Conservation (phyloP, 2,113 vertebrate genomes). For the Tragelaphus strepsiceros region DNA sequence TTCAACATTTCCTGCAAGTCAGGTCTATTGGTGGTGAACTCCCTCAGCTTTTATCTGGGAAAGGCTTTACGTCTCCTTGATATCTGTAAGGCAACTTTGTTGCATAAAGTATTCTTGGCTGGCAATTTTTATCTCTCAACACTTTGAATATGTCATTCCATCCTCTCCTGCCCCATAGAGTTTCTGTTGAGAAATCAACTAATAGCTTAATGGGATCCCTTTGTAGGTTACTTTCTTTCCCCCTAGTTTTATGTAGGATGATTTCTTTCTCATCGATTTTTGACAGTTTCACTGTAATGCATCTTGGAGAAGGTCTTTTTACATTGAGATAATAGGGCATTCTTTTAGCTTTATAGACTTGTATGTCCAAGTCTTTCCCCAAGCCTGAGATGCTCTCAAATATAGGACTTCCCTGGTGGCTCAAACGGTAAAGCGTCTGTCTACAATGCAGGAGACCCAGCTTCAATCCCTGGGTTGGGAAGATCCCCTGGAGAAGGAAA, state of each 20-base stretch:
- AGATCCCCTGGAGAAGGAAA: no score
- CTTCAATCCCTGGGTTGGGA: no score
- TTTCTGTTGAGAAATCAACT: neutral
- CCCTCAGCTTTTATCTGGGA: neutral
- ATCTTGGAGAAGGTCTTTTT: neutral
- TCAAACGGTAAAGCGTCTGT: no score
- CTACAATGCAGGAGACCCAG: no score
- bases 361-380: neutral
- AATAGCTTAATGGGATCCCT: neutral
- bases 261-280: neutral
- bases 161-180: neutral
- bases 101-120: neutral
- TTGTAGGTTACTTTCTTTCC: neutral
- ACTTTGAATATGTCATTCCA: neutral
- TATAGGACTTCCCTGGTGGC: no score
- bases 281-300: neutral
- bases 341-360: neutral
- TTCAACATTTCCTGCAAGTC: neutral
- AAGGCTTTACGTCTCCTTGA: neutral
- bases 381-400: neutral
- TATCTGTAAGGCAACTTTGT: neutral
- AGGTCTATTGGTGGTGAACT: neutral
- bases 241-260: neutral
- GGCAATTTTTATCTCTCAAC: neutral
- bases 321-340: neutral